A percentile compares a stretch with the other conserved stretches of the same genome.
These are phyloP conservation scores for Drosophila anomalata DNA, from an alignment of 2,888 invertebrate genomes.

Conservation along the genomic window DNA sequence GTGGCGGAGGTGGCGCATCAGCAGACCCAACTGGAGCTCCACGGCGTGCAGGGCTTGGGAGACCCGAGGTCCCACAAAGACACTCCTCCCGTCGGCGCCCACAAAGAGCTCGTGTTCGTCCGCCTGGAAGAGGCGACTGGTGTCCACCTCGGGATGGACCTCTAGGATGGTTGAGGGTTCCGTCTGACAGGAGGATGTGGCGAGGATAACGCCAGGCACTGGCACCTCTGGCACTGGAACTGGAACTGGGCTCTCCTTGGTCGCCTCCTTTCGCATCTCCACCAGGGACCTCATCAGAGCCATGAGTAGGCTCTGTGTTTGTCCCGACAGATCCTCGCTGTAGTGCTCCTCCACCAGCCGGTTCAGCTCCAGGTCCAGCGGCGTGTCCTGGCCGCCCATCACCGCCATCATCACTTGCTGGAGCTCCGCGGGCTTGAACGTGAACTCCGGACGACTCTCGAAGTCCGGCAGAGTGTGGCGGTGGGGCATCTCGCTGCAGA, in stretches of 20 bases:
- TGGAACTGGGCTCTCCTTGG: not conserved
- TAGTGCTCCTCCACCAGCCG: constrained; percentile 36
- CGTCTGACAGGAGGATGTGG: constrained; percentile 33
- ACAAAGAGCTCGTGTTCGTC: constrained; percentile 39
- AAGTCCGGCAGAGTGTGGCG: constrained; percentile 81
- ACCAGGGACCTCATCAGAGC: constrained; percentile 32
- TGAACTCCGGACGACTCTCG: constrained; percentile 71
- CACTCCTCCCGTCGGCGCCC: constrained; percentile 37
- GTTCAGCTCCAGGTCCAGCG: not conserved
- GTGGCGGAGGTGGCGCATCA: constrained; percentile 36
- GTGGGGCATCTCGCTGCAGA: constrained; percentile 82
- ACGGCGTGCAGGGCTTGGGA: constrained; percentile 46
- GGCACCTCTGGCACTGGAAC: not conserved
- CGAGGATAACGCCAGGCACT: not conserved
- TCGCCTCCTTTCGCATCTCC: constrained; percentile 1
- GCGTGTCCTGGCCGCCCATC: constrained; percentile 30
- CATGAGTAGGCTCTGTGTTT: constrained; percentile 35
- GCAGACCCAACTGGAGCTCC: constrained; percentile 36
- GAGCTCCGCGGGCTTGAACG: constrained; percentile 79
- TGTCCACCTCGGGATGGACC: constrained; percentile 29
- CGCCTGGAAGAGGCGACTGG: constrained; percentile 31
- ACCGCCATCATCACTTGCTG: constrained; percentile 67
- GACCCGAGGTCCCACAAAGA: constrained; percentile 51
- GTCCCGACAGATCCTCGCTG: constrained; percentile 17
- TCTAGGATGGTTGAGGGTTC: constrained; percentile 33